phyloP scores from a whole-genome alignment of 2,113 vertebrate species.

The Chrysochloris asiatica region DNA sequence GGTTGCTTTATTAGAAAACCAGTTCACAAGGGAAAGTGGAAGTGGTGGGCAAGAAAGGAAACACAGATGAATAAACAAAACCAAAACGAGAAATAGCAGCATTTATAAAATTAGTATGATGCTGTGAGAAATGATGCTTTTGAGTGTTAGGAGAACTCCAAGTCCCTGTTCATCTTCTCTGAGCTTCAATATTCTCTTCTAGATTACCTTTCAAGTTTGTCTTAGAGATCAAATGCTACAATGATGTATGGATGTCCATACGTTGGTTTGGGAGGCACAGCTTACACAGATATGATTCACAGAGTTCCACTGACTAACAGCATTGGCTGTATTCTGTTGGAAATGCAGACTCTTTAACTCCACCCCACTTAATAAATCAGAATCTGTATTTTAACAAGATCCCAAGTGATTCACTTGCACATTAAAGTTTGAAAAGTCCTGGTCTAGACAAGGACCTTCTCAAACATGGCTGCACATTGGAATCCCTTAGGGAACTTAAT shows the following conservation, averaged over 20 bases:
- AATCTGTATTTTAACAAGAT: slow-evolving; percentile 44
- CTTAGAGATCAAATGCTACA: too few relatives aligned
- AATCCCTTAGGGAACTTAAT: neutral
- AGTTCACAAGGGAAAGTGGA: neutral
- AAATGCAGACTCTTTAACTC: neutral
- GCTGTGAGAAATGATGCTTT: neutral
- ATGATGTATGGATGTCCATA: too few relatives aligned
- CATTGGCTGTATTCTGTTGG: neutral
- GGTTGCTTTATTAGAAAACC: slow-evolving; percentile 44
- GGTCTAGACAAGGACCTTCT: neutral
- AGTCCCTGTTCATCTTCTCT: too few relatives aligned
- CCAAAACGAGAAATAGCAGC: slow-evolving; percentile 30
- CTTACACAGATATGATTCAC: neutral
- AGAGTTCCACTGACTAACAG: neutral
- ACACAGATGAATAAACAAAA: slow-evolving; percentile 42
- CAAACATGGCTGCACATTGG: neutral
- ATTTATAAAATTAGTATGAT: neutral
- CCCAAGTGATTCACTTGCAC: slow-evolving; percentile 3
- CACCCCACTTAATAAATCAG: neutral
- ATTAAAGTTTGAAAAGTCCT: neutral
- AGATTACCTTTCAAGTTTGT: too few relatives aligned
- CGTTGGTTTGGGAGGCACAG: too few relatives aligned
- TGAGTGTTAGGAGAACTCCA: neutral
- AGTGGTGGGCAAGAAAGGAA: slow-evolving; percentile 23
- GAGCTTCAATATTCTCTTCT: too few relatives aligned